Conservation (phyloP, 2,888 invertebrate species). For the Amphiduros pacificus region DNA sequence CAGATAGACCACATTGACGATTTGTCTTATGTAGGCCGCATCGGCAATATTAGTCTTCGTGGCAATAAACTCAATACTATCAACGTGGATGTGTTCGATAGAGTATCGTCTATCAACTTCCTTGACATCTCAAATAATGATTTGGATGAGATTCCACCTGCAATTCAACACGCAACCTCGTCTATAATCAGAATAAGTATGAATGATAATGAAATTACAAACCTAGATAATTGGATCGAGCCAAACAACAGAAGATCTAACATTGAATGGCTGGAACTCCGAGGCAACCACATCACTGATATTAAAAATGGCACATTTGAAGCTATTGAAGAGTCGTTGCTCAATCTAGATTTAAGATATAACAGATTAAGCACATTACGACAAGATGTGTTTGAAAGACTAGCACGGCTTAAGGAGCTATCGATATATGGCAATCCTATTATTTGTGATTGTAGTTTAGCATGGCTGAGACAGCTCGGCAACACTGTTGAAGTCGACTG, state of each 20-base stretch:
- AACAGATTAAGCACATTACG: slow-evolving; percentile 8
- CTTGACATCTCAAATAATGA: slow-evolving; percentile 18
- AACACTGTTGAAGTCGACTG: slow-evolving; percentile 16
- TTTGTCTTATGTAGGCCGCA: slow-evolving; percentile 12
- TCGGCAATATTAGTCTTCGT: slow-evolving; percentile 12
- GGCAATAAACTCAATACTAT: slow-evolving; percentile 13
- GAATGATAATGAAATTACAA: slow-evolving; percentile 12
- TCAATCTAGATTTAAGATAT: slow-evolving; percentile 5
- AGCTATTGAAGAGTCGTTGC: slow-evolving; percentile 11
- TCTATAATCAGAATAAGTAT: slow-evolving; percentile 10
- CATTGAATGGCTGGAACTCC: slow-evolving; percentile 17
- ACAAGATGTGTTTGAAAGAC: background rate
- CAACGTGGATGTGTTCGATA: slow-evolving; percentile 10
- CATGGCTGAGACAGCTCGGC: slow-evolving; percentile 17
- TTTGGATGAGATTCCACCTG: slow-evolving; percentile 12
- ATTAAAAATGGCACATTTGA: slow-evolving; percentile 8
- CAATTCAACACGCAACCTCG: slow-evolving; percentile 18
- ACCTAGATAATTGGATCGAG: slow-evolving; percentile 18
- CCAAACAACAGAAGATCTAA: slow-evolving; percentile 14
- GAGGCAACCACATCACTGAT: background rate
- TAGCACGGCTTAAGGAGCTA: slow-evolving; percentile 7
- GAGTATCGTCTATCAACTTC: slow-evolving; percentile 11
- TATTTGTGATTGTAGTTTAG: slow-evolving; percentile 22
- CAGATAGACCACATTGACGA: slow-evolving; percentile 7
- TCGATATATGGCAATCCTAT: slow-evolving; percentile 20